These are phyloP conservation scores for Onychostruthus taczanowskii DNA, from an alignment of 2,113 vertebrate species.

Conservation along the genomic window DNA sequence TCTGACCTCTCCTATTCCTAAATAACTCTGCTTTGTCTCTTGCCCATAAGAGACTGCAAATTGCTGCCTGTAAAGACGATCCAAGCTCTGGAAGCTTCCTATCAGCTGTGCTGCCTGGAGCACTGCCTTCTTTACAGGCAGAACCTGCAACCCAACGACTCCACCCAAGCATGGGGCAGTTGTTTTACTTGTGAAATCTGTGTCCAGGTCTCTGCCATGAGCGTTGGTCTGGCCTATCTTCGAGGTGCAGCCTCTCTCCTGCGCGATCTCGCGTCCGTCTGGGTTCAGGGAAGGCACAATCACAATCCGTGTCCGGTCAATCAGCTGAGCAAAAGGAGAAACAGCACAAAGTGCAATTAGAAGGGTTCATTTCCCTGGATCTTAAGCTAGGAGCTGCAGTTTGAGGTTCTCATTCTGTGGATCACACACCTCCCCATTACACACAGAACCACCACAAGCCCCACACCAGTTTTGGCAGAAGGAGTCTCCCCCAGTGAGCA, in stretches of 20 bases:
- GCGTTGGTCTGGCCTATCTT: constrained; percentile 80
- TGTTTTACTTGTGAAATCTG: constrained; percentile 88
- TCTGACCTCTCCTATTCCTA: neutral
- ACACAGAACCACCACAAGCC: accelerated
- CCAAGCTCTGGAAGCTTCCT: neutral
- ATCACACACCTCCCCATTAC: accelerated
- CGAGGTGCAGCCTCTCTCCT: constrained; percentile 87
- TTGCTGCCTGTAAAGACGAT: neutral
- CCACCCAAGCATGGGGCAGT: neutral
- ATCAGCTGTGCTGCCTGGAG: neutral
- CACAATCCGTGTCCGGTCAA: constrained; percentile 90
- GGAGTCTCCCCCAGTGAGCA: neutral
- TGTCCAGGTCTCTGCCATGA: constrained; percentile 88
- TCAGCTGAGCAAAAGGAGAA: constrained; percentile 76
- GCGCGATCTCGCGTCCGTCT: constrained; percentile 87
- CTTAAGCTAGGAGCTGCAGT: neutral
- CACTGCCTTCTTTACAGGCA: neutral
- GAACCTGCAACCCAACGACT: neutral
- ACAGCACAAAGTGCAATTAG: neutral
- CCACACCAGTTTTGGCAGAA: neutral
- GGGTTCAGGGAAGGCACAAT: constrained; percentile 95
- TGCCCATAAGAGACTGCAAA: neutral
- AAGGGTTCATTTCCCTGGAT: neutral
- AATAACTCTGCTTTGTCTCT: neutral
- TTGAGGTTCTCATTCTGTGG: neutral